Base-by-base conservation (phyloP, 2,797 vertebrate genomes). In the Ceryle rudis region DNA sequence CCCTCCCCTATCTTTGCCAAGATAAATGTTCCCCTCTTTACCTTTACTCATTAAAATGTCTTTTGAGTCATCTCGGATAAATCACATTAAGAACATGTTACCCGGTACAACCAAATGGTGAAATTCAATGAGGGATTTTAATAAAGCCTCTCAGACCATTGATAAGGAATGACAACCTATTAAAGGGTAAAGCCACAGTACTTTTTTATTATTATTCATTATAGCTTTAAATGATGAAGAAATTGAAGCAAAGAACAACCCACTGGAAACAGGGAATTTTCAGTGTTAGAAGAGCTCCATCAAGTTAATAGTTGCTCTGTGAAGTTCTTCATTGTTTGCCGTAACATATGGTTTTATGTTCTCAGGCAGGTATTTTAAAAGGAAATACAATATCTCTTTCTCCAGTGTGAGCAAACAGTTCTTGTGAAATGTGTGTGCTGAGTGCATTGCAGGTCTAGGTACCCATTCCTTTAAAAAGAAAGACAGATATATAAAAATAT, bases 11-110 rank as follows among this genome's bases (percentile, higher is more conserved):
- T 7, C 69, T 93, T 51, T 91, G 91, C 94, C 93, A 94, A 94
- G 85, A 83, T 61, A 90, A 88, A 95, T 67, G 65, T 90, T 93
- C 86, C 51, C 49, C 69, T 82, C 58, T 77, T 94, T 82, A 96
- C 92, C 81, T 91, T 67, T 78, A 6, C 58, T 93, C 81, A 54
- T 88, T 91, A 94, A 95, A 95, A 86, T 2, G 11, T 75, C 83
- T 87, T 88, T 72, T 31, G 42, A 21, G 84, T 49, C 69, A 44
- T 72, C 65, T 33, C 62, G 11, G 75, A 92, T 95, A 90, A 92
- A 91, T 93, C 66, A 84, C 69, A 55, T 71, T 74, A 72, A 81
- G 86, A 69, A 42, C 44, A 14, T 11, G 61, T 91, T 91, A 19
- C 26, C 11, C 33, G 52, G 79, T 70, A 31, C 67, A 88, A 41